A percentile compares a stretch with the other conserved stretches of the same genome.
Evolutionary conservation across 2,888 invertebrate genomes (phyloP).

Genomic region (Gandaritis pyraliata): DNA sequence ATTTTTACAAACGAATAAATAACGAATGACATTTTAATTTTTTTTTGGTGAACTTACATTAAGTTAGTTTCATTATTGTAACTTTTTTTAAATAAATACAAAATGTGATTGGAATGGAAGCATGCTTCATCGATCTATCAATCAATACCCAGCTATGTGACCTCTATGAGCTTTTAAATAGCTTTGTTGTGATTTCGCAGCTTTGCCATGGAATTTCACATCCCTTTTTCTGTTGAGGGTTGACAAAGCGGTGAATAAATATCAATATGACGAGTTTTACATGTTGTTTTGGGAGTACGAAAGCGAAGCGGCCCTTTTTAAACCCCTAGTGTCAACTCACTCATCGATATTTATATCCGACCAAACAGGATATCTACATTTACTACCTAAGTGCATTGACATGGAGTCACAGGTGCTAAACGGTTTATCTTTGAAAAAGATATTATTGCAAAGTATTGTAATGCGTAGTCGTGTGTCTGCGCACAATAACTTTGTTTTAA

Average conservation of each 20-base stretch:
- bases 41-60: no score
- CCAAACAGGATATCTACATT: constrained; percentile 51
- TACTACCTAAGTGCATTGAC: constrained; percentile 55
- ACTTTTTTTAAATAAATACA: no score
- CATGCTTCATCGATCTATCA: no score
- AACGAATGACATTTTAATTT: background rate
- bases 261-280: constrained; percentile 37
- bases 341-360: constrained; percentile 58
- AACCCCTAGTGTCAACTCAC: constrained; percentile 48
- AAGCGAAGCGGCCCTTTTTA: constrained; percentile 38
- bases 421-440: constrained; percentile 35
- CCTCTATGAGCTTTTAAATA: background rate
- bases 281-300: constrained; percentile 38
- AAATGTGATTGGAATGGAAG: no score
- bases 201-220: constrained; percentile 13
- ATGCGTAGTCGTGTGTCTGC: background rate
- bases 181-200: background rate
- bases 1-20: background rate
- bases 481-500: constrained; percentile 15
- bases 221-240: constrained; percentile 19
- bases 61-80: no score
- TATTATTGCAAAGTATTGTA: no score
- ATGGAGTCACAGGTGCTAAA: constrained; percentile 56
- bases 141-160: no score
- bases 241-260: constrained; percentile 28